Percentiles rank a stretch among this genome's conserved stretches.
These are phyloP conservation scores for Conus ventricosus DNA, from an alignment of 1,140 invertebrate species.

Conservation along the genomic window DNA sequence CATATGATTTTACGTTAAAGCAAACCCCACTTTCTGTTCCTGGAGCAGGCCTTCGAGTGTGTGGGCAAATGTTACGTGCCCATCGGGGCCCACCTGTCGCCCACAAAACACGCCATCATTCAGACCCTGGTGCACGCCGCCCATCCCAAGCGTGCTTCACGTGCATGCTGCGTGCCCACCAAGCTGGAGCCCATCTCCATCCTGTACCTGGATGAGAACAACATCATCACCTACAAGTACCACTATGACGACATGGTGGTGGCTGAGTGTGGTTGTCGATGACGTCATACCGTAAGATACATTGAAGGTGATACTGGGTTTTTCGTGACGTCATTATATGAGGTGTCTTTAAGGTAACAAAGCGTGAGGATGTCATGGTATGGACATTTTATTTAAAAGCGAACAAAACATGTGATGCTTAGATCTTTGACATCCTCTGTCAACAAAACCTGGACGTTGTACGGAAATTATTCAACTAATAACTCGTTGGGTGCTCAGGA, in stretches of 20 bases:
- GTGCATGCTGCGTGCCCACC: slow-evolving; percentile 82
- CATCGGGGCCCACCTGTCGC: slow-evolving; percentile 92
- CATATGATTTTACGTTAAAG: background rate
- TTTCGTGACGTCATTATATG: too few relatives aligned
- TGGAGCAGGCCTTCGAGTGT: slow-evolving; percentile 88
- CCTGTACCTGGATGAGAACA: slow-evolving; percentile 80
- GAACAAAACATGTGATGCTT: too few relatives aligned
- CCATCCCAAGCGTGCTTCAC: slow-evolving; percentile 82
- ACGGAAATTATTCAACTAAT: too few relatives aligned
- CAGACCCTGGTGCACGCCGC: slow-evolving; percentile 95
- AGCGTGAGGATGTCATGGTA: too few relatives aligned
- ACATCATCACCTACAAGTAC: slow-evolving; percentile 79
- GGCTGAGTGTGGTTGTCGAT: slow-evolving; percentile 82
- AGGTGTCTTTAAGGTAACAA: too few relatives aligned
- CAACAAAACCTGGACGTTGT: too few relatives aligned
- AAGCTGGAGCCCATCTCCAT: slow-evolving; percentile 80
- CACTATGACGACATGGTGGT: slow-evolving; percentile 83
- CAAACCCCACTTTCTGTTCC: background rate
- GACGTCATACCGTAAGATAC: slow-evolving; percentile 50
- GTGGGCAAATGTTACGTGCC: slow-evolving; percentile 95
- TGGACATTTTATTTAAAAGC: too few relatives aligned
- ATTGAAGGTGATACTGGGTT: too few relatives aligned
- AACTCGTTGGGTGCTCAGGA: too few relatives aligned
- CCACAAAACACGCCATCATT: slow-evolving; percentile 99
- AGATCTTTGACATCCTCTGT: too few relatives aligned